Evolutionary conservation across 2,888 invertebrate genomes (phyloP).

Genomic region (Crocallis elinguaria): DNA sequence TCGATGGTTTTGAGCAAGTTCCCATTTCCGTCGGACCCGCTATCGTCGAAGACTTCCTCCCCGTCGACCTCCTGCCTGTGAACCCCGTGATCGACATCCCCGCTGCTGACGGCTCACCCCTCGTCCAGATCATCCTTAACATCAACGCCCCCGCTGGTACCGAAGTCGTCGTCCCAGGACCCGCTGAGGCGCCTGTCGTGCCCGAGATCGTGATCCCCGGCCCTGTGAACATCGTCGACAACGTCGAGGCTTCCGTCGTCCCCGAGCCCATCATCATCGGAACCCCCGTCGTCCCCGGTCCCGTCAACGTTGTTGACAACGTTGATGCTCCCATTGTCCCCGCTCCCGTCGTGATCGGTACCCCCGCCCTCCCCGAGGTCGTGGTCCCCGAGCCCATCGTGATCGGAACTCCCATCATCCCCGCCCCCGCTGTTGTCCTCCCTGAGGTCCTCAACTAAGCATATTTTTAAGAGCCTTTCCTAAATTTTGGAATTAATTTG

Average conservation of each 20-base stretch:
- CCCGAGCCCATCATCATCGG: conserved; percentile 11
- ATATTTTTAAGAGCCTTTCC: neutral
- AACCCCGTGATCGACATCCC: conserved; percentile 28
- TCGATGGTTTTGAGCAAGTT: conserved; percentile 36
- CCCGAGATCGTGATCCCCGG: conserved; percentile 32
- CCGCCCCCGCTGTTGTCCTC: conserved; percentile 27
- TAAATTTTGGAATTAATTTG: conserved; percentile 10
- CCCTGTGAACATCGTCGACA: conserved; percentile 26
- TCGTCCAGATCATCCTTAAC: conserved; percentile 55
- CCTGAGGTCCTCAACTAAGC: conserved; percentile 43
- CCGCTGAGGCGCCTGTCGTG: conserved; percentile 21
- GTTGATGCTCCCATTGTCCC: conserved; percentile 9
- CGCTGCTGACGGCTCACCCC: conserved; percentile 34
- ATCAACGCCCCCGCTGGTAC: conserved; percentile 39
- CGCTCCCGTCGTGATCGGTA: conserved; percentile 23
- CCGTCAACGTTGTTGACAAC: conserved; percentile 17
- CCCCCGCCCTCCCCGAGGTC: conserved; percentile 35
- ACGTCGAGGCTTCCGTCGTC: conserved; percentile 21
- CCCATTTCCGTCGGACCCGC: conserved; percentile 33
- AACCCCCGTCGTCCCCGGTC: conserved; percentile 16
- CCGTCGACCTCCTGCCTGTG: conserved; percentile 32
- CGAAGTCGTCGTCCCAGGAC: conserved; percentile 22
- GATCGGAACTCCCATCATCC: conserved; percentile 22
- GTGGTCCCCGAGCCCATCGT: conserved; percentile 17
- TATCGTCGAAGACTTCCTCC: conserved; percentile 28